Base-by-base conservation (phyloP, 2,113 vertebrate species). In the Psettodes erumei region DNA sequence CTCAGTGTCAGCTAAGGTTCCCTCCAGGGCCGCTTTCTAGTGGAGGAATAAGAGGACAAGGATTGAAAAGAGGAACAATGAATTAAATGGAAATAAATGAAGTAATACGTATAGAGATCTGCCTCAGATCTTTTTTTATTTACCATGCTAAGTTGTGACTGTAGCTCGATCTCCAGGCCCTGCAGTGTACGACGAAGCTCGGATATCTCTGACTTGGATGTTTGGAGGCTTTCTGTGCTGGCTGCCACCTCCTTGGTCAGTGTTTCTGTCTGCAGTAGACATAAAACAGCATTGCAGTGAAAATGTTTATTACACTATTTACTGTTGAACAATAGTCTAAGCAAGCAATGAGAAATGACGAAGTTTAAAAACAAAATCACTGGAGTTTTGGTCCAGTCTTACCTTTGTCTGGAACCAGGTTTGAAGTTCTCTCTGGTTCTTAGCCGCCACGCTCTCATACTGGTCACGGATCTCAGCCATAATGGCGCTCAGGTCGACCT, bases 101-200 rank as follows among this genome's bases (percentile, higher is more conserved):
- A n/a, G n/a, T n/a, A 51, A 55, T n/a, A 3, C 25, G 6, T 25
- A n/a, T 23, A n/a, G 30, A 54, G 2, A 40, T 48, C 69, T 33
- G 3, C 32, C 1, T 59, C n/a, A n/a, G n/a, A n/a, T n/a, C n/a
- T n/a, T 59, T 16, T 18, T 4, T 54, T 2, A 56, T 86, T 91
- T 91, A 98, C 97, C 95, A 94, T 95, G 89, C 95, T 96, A 1
- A 95, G 92, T 75, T 96, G 95, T 51, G 96, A 95, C 73, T 98
- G 96, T 0, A 96, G 88, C 0, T 96, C 96, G 8, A 97, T 95
- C 74, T 98, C 94, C 91, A 97, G 77, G 75, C 91, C 92, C 79
- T 98, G 96, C 38, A 94, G 38, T 8, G 88, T 94, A 2, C 94
- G 94, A 54, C 91, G 91, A 72, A 96, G 71, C 37, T 98, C 95